phyloP scores from a whole-genome alignment of 2,888 invertebrate species.

The Itoplectis maculator region DNA sequence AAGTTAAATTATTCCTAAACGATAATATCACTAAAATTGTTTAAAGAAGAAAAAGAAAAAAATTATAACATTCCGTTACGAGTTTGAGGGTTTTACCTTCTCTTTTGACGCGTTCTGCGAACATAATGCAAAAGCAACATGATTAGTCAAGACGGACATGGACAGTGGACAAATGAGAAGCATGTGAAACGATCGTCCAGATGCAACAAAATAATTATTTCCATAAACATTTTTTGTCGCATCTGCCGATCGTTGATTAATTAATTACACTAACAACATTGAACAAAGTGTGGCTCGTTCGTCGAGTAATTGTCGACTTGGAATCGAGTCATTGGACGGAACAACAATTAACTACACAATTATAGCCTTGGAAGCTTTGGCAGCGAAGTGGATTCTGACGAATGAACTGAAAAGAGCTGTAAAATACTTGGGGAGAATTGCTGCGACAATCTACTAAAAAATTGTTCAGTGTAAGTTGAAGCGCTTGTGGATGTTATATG shows the following conservation, averaged over 20 bases:
- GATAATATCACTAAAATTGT: conserved; percentile 48
- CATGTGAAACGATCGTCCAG: conserved; percentile 49
- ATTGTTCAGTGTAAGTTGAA: conserved; percentile 74
- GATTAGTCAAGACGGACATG: conserved; percentile 78
- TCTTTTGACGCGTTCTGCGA: conserved; percentile 83
- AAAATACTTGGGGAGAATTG: not conserved
- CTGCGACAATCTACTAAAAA: conserved; percentile 37
- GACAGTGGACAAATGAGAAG: conserved; percentile 70
- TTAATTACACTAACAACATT: conserved; percentile 56
- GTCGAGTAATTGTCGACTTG: conserved; percentile 35
- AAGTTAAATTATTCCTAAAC: conserved; percentile 39
- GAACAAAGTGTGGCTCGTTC: conserved; percentile 60
- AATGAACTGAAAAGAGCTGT: conserved; percentile 53
- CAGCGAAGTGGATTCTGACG: conserved; percentile 72
- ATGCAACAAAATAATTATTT: conserved; percentile 36
- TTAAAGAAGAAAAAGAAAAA: conserved; percentile 53
- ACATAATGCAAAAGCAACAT: conserved; percentile 82
- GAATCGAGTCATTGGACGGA: conserved; percentile 41
- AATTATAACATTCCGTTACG: conserved; percentile 60
- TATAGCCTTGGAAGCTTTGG: conserved; percentile 76
- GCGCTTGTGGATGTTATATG: conserved; percentile 77
- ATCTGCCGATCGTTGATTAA: conserved; percentile 36
- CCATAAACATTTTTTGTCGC: not conserved
- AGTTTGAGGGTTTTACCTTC: conserved; percentile 80
- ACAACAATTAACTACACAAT: conserved; percentile 74